These are phyloP conservation scores for Drosophila sulfurigaster DNA, from an alignment of 1,140 invertebrate genomes.

Conservation along the genomic window DNA sequence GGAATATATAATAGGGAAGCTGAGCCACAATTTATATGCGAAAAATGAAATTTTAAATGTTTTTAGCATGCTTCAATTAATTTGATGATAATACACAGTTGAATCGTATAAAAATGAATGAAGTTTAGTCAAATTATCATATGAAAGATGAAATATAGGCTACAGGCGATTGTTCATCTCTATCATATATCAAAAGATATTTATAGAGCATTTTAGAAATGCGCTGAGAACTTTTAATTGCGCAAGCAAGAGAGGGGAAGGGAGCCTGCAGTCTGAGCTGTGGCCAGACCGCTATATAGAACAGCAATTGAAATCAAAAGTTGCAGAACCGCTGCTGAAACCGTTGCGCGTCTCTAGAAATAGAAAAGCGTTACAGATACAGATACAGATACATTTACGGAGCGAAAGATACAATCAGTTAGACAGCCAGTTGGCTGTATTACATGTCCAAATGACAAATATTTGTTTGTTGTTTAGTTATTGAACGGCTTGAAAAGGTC, in stretches of 20 bases:
- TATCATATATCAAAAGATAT: neutral
- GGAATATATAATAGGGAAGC: neutral
- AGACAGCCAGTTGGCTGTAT: slow-evolving; percentile 52
- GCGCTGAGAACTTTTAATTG: slow-evolving; percentile 39
- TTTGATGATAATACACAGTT: slow-evolving; percentile 11
- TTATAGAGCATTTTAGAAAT: slow-evolving; percentile 23
- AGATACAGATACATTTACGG: slow-evolving; percentile 34
- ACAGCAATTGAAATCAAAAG: slow-evolving; percentile 72
- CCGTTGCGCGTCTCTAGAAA: slow-evolving; percentile 36
- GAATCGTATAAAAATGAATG: neutral
- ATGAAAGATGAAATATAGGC: neutral
- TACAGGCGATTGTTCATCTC: neutral
- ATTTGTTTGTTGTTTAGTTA: slow-evolving; percentile 75
- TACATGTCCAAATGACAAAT: slow-evolving; percentile 75
- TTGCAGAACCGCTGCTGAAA: slow-evolving; percentile 60
- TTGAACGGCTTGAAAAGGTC: slow-evolving; percentile 75
- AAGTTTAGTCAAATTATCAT: neutral
- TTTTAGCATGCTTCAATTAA: slow-evolving; percentile 18
- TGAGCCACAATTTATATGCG: slow-evolving; percentile 10
- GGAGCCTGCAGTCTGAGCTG: neutral
- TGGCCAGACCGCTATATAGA: slow-evolving; percentile 63
- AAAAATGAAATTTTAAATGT: slow-evolving; percentile 9
- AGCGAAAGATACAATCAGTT: slow-evolving; percentile 30
- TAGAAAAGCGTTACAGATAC: slow-evolving; percentile 40
- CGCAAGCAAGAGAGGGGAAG: slow-evolving; percentile 26